Percentiles rank a stretch among this genome's conserved stretches.
Evolutionary conservation across 1,140 invertebrate species (phyloP).

Genomic region (Euglossa dilemma): DNA sequence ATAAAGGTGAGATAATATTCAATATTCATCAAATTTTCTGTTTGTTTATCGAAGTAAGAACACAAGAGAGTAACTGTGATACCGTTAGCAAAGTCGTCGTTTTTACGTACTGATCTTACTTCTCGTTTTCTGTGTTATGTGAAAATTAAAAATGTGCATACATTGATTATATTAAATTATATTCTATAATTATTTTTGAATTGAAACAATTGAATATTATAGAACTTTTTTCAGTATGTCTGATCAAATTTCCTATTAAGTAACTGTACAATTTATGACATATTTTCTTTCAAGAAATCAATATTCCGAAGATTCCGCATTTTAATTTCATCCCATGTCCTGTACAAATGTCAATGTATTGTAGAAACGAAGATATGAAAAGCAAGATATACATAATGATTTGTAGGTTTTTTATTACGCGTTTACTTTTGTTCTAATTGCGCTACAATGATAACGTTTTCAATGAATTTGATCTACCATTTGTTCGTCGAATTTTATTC

Average conservation of each 20-base stretch:
- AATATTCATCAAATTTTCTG: background rate
- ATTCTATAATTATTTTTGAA: background rate
- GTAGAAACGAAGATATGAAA: background rate
- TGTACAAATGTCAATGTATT: background rate
- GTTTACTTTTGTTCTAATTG: background rate
- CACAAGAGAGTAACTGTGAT: background rate
- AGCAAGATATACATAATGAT: background rate
- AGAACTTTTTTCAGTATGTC: background rate
- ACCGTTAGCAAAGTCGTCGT: background rate
- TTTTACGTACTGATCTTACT: background rate
- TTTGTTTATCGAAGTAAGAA: background rate
- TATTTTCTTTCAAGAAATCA: slow-evolving; percentile 62
- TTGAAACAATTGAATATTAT: background rate
- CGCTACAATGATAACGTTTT: background rate
- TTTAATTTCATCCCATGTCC: slow-evolving; percentile 14
- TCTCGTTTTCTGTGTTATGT: background rate
- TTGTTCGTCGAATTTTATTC: background rate
- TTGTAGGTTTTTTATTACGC: background rate
- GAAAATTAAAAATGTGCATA: background rate
- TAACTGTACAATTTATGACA: slow-evolving; percentile 32
- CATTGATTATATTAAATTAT: background rate
- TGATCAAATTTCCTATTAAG: background rate
- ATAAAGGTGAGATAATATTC: slow-evolving; percentile 29
- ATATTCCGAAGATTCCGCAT: slow-evolving; percentile 57
- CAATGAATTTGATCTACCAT: background rate